Evolutionary conservation across 2,113 vertebrate genomes (phyloP), one percentile per base, ranked within the genome.

Genomic region (Pyrgilauda ruficollis): DNA sequence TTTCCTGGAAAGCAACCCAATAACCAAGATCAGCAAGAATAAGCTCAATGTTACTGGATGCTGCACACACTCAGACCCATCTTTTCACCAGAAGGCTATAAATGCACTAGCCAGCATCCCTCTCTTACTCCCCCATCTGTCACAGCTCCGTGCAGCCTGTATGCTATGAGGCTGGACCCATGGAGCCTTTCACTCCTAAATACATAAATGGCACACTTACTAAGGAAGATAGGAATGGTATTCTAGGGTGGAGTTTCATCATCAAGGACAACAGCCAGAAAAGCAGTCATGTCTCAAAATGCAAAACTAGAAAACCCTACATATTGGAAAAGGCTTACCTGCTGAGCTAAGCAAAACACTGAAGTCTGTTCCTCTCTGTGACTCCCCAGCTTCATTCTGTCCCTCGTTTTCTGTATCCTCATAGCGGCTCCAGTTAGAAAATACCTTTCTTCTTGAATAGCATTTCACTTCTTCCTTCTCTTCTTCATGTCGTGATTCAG

Each of bases 371-470:
- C 99, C 99, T 97, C 99, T 98, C 96, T 98, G 98, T 15, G 97
- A 94, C 56, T 98, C 98, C 52, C 66, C 97, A 80, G 63, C 74
- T 30, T 98, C 98, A 52, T 73, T 94, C 72, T 93, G 90, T n/a
- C 59, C 96, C 69, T 97, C 96, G 95, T 94, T 98, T 93, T 99
- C 99, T 3, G 97, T 89, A 76, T 97, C 98, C 80, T 98, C 80
- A 56, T 99, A 99, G 66, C 99, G 98, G 92, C 98, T 98, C 99
- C 99, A 99, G 95, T 99, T 99, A 61, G 99, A 99, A 93, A 98
- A 89, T 43, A 99, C 97, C 87, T 99, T 99, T 96, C 99, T 98
- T 97, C 97, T 98, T 91, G 98, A 98, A 95, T 98, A 99, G 76
- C 76, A 73, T 78, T 97, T 96, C 62, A 84, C 90, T 53, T 89